Conservation (phyloP, 2,113 vertebrate species). For the Dasyprocta punctata region DNA sequence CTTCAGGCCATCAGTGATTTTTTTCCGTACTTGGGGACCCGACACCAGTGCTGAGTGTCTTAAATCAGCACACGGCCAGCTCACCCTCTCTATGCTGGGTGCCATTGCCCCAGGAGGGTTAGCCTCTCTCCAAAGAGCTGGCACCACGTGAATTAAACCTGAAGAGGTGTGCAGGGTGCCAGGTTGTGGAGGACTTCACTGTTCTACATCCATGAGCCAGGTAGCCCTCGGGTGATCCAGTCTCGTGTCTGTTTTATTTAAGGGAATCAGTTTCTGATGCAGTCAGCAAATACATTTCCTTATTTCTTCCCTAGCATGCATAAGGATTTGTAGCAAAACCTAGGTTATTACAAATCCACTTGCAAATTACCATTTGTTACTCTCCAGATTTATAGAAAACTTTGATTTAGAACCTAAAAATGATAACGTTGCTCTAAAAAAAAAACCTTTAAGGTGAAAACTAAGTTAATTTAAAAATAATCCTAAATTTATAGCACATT, state of each 20-base stretch:
- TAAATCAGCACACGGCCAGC: slow-evolving; percentile 25
- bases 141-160: slow-evolving; percentile 25
- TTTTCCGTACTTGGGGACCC: background rate
- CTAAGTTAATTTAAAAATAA: slow-evolving; percentile 45
- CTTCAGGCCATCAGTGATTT: slow-evolving; percentile 48
- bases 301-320: slow-evolving; percentile 22
- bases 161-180: slow-evolving; percentile 4
- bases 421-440: slow-evolving; percentile 15
- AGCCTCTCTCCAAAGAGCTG: background rate
- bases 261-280: slow-evolving; percentile 63
- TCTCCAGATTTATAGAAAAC: slow-evolving; percentile 41
- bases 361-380: slow-evolving; percentile 38
- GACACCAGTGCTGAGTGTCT: slow-evolving; percentile 1
- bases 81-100: background rate
- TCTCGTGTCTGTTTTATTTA: slow-evolving; percentile 69
- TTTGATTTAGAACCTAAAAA: slow-evolving; percentile 44
- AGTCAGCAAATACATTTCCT: slow-evolving; percentile 65
- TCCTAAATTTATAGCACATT: background rate
- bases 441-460: slow-evolving; percentile 16
- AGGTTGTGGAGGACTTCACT: slow-evolving; percentile 35
- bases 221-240: slow-evolving; percentile 59
- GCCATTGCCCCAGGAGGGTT: background rate
- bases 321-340: slow-evolving; percentile 36
- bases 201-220: slow-evolving; percentile 63
- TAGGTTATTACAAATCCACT: slow-evolving; percentile 31